Base-by-base conservation (phyloP, 2,797 vertebrate species). In the Taeniopygia guttata region DNA sequence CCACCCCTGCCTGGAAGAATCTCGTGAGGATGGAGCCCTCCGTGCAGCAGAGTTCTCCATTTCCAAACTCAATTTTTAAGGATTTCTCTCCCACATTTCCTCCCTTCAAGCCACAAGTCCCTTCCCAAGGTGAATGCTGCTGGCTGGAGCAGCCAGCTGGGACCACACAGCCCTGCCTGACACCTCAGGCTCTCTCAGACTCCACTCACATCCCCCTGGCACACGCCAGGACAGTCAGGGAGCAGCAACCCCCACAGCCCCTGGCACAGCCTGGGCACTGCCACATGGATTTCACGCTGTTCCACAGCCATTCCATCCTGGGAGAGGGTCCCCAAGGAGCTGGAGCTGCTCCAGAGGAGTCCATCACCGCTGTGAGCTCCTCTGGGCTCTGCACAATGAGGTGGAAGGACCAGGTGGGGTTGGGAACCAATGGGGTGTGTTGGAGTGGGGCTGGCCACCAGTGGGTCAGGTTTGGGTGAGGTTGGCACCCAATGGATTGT, bases 211-310 rank as follows among this genome's bases (percentile, higher is more conserved):
- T 20, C 63, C 63, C 66, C 27, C 22, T 6, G 34, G 7, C 7
- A 2, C 1, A 5, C 26, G 13, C 32, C 0, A 0, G 67, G n/a
- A 14, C 38, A n/a, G 6, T 5, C 45, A 8, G 45, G 23, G 64
- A 64, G 6, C 45, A 82, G 19, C 48, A 42, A 23, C 3, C 7
- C 60, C 54, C 0, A 0, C 26, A 69, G 20, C 36, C 30, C 67
- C 43, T 5, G 13, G 63, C 70, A 82, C 18, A 49, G 43, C 56
- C 56, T 1, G 25, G 70, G 79, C 46, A 17, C 14, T 16, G 14
- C 85, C 19, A 17, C n/a, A 2, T 0, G 0, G 10, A 69, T 34
- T 20, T 30, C 13, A 42, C 0, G 0, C 49, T 26, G 69, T 23
- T 23, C 63, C 74, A 72, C 0, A 0, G 26, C 27, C 3, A 1